Evolutionary conservation across 2,797 vertebrate genomes (phyloP).

Genomic region (Catharus ustulatus): DNA sequence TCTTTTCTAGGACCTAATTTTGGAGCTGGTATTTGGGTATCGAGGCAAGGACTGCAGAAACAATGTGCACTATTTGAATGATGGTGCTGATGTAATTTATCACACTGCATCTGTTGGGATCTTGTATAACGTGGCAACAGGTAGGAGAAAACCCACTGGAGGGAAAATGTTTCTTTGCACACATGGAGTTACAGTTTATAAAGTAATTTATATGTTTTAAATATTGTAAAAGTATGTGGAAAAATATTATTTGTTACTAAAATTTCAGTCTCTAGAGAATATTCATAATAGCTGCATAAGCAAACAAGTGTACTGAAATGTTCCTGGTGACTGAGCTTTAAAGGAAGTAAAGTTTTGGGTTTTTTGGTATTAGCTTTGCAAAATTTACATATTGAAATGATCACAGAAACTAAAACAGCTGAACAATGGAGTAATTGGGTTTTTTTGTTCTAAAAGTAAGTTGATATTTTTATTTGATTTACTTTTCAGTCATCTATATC

Average conservation of each 20-base stretch:
- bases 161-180: not conserved
- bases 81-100: slow-evolving; percentile 96
- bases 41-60: slow-evolving; percentile 98
- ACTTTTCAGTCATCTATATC: not conserved
- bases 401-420: not conserved
- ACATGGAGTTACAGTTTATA: not conserved
- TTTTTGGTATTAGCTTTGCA: not conserved
- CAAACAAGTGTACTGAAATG: not conserved
- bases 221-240: not conserved
- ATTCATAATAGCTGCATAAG: not conserved
- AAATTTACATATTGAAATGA: not conserved
- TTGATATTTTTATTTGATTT: not conserved
- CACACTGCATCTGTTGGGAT: slow-evolving; percentile 95
- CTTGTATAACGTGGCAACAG: slow-evolving; percentile 94
- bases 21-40: slow-evolving; percentile 97
- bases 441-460: not conserved
- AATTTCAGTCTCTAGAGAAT: not conserved
- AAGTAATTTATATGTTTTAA: not conserved
- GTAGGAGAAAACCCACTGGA: slow-evolving; percentile 73
- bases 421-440: not conserved
- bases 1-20: slow-evolving; percentile 87
- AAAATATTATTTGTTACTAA: not conserved
- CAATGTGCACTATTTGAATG: slow-evolving; percentile 98
- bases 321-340: not conserved
- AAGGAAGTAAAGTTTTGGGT: not conserved